phyloP scores from a whole-genome alignment of 1,140 invertebrate species.

The Drosophila triauraria region DNA sequence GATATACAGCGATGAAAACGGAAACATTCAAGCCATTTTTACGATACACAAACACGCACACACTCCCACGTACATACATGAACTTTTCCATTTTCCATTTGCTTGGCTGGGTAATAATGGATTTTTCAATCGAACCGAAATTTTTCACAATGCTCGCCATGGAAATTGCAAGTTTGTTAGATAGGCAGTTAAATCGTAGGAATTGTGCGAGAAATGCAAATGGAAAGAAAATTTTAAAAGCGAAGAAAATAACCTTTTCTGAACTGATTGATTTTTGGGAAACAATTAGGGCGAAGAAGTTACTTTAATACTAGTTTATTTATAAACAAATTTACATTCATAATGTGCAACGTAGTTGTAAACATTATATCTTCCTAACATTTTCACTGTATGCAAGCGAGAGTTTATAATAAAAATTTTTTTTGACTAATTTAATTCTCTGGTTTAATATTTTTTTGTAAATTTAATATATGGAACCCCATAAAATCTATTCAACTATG shows the following conservation, averaged over 20 bases:
- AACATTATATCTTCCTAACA: no score
- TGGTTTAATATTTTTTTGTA: no score
- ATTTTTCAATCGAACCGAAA: constrained; percentile 41
- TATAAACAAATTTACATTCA: no score
- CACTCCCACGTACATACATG: background rate
- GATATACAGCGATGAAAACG: constrained; percentile 30
- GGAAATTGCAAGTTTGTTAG: constrained; percentile 30
- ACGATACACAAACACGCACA: constrained; percentile 11
- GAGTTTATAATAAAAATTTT: background rate
- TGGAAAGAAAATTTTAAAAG: constrained; percentile 4
- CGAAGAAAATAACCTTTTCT: background rate
- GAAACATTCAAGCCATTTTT: constrained; percentile 40
- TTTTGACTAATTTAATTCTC: background rate
- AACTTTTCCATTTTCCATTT: constrained; percentile 38
- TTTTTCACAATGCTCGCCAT: constrained; percentile 8
- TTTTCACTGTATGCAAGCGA: no score
- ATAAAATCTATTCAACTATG: no score
- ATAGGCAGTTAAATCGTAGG: constrained; percentile 1
- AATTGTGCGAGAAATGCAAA: constrained; percentile 4
- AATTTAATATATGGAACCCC: no score
- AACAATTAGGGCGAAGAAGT: background rate
- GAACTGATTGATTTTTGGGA: constrained; percentile 8
- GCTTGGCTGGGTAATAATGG: constrained; percentile 45
- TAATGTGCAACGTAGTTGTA: no score
- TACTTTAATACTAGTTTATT: no score